Base-by-base conservation (phyloP, 2,797 vertebrate genomes). In the Pterois miles region DNA sequence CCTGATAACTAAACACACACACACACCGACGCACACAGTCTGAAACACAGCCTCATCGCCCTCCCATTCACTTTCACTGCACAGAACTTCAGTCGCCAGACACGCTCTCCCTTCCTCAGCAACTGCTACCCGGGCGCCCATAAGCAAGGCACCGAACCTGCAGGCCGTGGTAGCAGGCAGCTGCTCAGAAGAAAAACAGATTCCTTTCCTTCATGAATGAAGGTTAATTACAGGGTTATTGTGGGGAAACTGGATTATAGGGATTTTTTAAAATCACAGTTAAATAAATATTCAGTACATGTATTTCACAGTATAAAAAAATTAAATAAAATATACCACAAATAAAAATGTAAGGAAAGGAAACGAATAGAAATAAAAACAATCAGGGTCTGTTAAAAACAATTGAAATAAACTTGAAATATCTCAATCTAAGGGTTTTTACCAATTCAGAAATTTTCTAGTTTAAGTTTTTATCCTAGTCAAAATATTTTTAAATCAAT, bases 1-100 rank as follows among this genome's bases (percentile, higher is more conserved):
- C 88, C 91, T 92, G 91, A 93, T 93, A 92, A 89, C 89, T 90
- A 82, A 86, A 88, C 65, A 38, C 78, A 84, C 74, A 83, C 70
- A 74, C 63, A 74, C 81, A 66, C 77, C 58, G 43, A 43, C 59
- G 33, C 80, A 72, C 67, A 70, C 76, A 65, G 25, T 84, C 77
- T 88, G 82, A 74, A 56, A 82, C 78, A 50, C 72, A 85, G 65
- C 31, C 75, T 86, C 71, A 74, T 81, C 84, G 70, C 62, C 64
- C 76, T 83, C 65, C 84, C 80, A 84, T 86, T 89, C 60, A 68
- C 79, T 87, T 84, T 71, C 66, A 56, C 85, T 20, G 67, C 71
- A 59, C 73, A 80, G 50, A 67, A 48, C 72, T 64, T 74, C 75
- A 73, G 59, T 31, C 18, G 40, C 40, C 20, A 0, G 27, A 65